A percentile compares a stretch with the other conserved stretches of the same genome.
Conservation (phyloP, 1,140 invertebrate genomes). For the Metaphire vulgaris region DNA sequence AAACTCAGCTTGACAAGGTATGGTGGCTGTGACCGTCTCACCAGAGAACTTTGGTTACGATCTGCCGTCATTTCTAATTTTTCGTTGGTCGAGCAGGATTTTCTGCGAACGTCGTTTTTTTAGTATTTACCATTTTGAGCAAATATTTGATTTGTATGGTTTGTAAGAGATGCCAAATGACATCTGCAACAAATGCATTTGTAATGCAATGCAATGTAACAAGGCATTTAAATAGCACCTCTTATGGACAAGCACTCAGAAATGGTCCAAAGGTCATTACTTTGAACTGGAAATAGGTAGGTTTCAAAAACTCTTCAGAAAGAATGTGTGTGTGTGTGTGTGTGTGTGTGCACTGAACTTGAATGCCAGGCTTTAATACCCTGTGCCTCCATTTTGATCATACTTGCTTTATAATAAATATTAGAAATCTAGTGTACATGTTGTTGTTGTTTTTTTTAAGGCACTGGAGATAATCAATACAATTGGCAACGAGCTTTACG, state of each 20-base stretch:
- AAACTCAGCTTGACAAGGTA: slow-evolving; percentile 81
- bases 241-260: too few species aligned
- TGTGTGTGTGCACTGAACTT: neutral
- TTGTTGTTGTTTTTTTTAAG: slow-evolving; percentile 30
- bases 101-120: neutral
- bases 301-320: too few species aligned
- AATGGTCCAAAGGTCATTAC: too few species aligned
- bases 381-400: neutral
- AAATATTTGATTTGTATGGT: too few species aligned
- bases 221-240: neutral
- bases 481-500: slow-evolving; percentile 42
- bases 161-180: too few species aligned
- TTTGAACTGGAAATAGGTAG: too few species aligned
- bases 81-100: neutral
- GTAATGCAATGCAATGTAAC: too few species aligned
- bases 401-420: neutral
- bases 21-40: neutral
- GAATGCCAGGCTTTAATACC: neutral
- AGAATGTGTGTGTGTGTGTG: neutral
- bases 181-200: too few species aligned
- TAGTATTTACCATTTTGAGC: neutral
- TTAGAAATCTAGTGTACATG: neutral
- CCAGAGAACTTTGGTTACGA: neutral
- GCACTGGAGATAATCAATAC: slow-evolving; percentile 46
- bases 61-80: neutral